phyloP scores from a whole-genome alignment of 2,113 vertebrate genomes.

The Pteropus alecto region DNA sequence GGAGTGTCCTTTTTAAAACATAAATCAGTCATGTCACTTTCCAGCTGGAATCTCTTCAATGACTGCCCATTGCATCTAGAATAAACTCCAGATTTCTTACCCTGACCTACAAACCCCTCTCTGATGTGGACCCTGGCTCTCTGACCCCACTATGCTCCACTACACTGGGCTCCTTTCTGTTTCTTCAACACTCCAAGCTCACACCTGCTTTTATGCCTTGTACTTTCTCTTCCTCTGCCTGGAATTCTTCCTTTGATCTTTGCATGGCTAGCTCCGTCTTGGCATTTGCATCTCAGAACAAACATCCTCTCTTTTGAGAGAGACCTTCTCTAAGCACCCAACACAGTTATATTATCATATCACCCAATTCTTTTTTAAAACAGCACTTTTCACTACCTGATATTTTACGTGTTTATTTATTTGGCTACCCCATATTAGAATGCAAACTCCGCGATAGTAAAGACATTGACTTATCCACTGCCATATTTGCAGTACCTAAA shows the following conservation, averaged over 20 bases:
- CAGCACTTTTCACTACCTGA: background rate
- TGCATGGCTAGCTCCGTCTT: background rate
- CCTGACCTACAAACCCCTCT: background rate
- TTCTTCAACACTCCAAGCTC: background rate
- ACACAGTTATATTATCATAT: background rate
- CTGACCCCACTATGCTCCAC: background rate
- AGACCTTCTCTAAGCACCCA: background rate
- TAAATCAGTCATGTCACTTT: background rate
- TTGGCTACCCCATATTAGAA: background rate
- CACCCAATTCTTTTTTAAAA: background rate
- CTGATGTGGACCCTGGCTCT: background rate
- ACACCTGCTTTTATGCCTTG: background rate
- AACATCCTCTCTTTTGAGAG: conserved; percentile 15
- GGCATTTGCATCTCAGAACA: background rate
- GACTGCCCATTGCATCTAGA: background rate
- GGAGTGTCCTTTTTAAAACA: background rate
- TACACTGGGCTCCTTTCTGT: background rate
- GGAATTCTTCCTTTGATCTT: conserved; percentile 30
- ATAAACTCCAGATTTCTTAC: background rate
- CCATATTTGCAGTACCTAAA: background rate
- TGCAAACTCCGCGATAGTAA: background rate
- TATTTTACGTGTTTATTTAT: background rate
- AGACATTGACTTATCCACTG: background rate
- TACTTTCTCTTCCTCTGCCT: background rate
- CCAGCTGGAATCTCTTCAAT: background rate